Percentiles rank a stretch among this genome's conserved stretches.
These are phyloP conservation scores for Sula dactylatra DNA, from an alignment of 2,113 vertebrate genomes.

Conservation along the genomic window DNA sequence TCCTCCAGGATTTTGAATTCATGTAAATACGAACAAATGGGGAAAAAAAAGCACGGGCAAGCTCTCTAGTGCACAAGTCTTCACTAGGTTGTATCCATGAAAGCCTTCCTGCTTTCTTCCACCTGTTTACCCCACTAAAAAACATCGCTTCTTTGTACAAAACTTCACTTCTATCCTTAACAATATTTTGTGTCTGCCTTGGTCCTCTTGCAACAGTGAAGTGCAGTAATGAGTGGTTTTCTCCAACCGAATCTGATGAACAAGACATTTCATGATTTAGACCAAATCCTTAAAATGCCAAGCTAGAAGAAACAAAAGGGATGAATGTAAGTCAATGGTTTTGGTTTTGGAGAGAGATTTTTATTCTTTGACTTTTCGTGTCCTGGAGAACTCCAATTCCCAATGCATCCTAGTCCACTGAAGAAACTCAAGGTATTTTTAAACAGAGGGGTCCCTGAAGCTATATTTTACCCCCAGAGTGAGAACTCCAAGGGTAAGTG, in stretches of 20 bases:
- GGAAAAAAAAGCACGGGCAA: fast-evolving
- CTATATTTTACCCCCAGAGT: background rate
- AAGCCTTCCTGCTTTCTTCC: background rate
- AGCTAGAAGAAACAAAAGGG: background rate
- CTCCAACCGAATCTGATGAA: background rate
- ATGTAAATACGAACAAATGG: background rate
- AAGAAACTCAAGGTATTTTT: background rate
- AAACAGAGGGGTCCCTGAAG: background rate
- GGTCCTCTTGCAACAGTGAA: background rate
- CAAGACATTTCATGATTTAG: background rate
- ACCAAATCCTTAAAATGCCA: background rate
- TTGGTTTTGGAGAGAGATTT: background rate
- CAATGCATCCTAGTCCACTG: background rate
- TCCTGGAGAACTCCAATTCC: background rate
- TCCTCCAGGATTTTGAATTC: background rate
- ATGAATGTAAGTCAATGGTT: background rate
- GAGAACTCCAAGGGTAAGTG: conserved; percentile 39
- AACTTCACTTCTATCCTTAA: background rate
- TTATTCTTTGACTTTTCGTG: background rate
- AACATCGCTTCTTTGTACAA: background rate
- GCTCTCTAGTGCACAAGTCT: background rate
- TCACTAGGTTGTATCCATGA: background rate
- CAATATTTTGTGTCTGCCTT: background rate
- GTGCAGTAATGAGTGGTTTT: background rate
- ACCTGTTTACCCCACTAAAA: background rate